Evolutionary conservation across 1,140 invertebrate genomes (phyloP), one percentile per base, ranked within the genome.

Genomic region (Lycorma delicatula): DNA sequence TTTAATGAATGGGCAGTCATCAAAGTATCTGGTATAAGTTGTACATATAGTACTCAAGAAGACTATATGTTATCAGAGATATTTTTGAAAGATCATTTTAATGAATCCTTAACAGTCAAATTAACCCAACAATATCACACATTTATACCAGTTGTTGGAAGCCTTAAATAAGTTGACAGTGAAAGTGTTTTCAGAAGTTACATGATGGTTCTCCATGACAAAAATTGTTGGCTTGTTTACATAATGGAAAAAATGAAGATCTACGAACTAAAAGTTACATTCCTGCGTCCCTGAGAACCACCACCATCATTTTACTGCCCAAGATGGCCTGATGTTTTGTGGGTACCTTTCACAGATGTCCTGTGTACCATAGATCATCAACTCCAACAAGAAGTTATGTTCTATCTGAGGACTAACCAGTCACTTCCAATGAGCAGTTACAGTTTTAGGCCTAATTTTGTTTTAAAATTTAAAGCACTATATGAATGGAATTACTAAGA

Each of bases 211-310:
- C 13, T 54, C 31, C 41, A 54, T 41, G 53, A 36, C 53, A 54
- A 41, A 26, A 54, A 41, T 34, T 54, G 53, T 16, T 54, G 53
- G 53, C 23, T 41, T 54, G 53, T 29, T 22, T 54, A 54, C 23
- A 36, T 54, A 22, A 44, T 54, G 31, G 34, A 54, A 54, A 54
- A 41, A 54, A 54, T 55, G 3, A 57, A 53, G 49, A 57, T 16
- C n/a, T 20, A 57, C 54, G 56, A 57, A 53, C 13, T 54, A n/a
- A 57, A 57, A 53, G 22, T 57, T 12, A 57, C n/a, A 29, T 54
- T 57, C 54, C 29, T 57, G 11, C 56, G 54, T 57, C 48, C 56
- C 9, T 34, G 41, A 25, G 56, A 47, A 57, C 56, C 56, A 29
- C 20, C 48, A 26, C n/a, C 49, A 53, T 57, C 56, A 44, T 57